A percentile compares a stretch with the other conserved stretches of the same genome.
phyloP scores from a whole-genome alignment of 2,888 invertebrate species.

The Ernsta delagoae region DNA sequence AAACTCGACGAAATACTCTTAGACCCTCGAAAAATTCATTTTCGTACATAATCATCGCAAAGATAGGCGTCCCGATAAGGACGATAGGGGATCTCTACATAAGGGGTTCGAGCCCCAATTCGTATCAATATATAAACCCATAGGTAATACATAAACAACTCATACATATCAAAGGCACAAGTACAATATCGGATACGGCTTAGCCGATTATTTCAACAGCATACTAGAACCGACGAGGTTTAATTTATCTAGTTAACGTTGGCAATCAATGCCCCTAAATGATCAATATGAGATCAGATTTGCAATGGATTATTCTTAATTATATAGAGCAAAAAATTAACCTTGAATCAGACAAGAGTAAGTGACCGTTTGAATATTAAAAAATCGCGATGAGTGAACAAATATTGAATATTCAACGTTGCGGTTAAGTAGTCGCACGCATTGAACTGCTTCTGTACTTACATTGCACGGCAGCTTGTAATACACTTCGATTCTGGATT shows the following conservation, averaged over 20 bases:
- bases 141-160: background rate
- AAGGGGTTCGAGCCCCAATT: slow-evolving; percentile 19
- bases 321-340: slow-evolving; percentile 65
- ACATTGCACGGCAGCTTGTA: slow-evolving; percentile 32
- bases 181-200: background rate
- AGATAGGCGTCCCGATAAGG: slow-evolving; percentile 24
- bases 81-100: slow-evolving; percentile 26
- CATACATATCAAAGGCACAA: background rate
- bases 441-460: slow-evolving; percentile 41
- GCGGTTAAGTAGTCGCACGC: slow-evolving; percentile 71
- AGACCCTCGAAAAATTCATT: slow-evolving; percentile 24
- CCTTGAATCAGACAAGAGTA: slow-evolving; percentile 71
- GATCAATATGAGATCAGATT: slow-evolving; percentile 39
- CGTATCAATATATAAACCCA: background rate
- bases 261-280: slow-evolving; percentile 26
- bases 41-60: slow-evolving; percentile 19
- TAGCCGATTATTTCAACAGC: background rate
- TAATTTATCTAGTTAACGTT: slow-evolving; percentile 8
- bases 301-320: slow-evolving; percentile 57
- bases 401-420: slow-evolving; percentile 74
- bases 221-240: background rate
- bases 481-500: slow-evolving; percentile 23
- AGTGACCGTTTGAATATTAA: slow-evolving; percentile 76
- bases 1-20: background rate
- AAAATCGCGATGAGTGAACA: slow-evolving; percentile 65